These are phyloP conservation scores for Ptilonorhynchus violaceus DNA, from an alignment of 2,113 vertebrate genomes.

Conservation along the genomic window DNA sequence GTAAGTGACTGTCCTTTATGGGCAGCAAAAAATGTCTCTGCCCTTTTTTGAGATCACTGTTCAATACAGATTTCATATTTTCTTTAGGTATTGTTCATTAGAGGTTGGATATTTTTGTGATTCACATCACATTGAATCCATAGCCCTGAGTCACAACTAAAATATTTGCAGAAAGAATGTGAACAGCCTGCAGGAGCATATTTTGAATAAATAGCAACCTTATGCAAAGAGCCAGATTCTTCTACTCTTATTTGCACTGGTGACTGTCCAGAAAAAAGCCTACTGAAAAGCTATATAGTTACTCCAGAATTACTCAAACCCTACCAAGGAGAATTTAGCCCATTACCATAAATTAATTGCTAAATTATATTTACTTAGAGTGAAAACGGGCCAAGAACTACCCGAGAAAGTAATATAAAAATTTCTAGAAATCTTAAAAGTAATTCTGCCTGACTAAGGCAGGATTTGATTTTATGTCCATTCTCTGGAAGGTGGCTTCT, in stretches of 20 bases:
- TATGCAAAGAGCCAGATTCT: neutral
- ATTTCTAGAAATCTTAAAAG: neutral
- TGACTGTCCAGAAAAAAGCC: neutral
- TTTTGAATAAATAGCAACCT: slow-evolving; percentile 50
- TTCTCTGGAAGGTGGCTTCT: neutral
- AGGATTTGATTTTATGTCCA: neutral
- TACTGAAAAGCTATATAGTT: neutral
- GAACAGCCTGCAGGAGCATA: slow-evolving; percentile 4
- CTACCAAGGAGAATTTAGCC: neutral
- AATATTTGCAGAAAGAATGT: slow-evolving; percentile 50
- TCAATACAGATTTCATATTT: neutral
- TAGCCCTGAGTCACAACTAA: slow-evolving; percentile 15
- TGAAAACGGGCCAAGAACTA: neutral
- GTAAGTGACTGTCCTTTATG: neutral
- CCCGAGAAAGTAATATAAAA: neutral
- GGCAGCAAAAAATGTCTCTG: neutral
- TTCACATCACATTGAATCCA: slow-evolving; percentile 3
- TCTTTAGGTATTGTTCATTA: neutral
- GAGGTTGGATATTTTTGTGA: slow-evolving; percentile 10
- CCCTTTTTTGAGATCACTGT: neutral
- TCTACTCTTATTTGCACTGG: neutral
- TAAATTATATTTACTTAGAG: neutral
- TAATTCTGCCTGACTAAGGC: neutral
- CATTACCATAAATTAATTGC: neutral
- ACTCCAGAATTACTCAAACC: neutral